phyloP scores from a whole-genome alignment of 2,113 vertebrate species.

The Paedocypris sp. region DNA sequence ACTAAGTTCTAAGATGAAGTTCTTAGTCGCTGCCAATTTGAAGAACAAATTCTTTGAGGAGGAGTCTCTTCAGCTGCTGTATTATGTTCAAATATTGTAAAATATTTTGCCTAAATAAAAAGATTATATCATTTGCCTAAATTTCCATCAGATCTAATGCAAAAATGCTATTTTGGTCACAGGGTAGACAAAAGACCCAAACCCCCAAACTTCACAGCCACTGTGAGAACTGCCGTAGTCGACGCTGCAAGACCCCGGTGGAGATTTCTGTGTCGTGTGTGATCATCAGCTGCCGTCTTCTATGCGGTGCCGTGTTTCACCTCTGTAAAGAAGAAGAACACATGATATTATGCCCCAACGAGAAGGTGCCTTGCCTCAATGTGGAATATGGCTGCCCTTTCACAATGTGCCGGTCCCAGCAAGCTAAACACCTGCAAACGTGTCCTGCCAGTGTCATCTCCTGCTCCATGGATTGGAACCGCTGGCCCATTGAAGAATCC shows the following conservation, averaged over 20 bases:
- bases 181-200: constrained; percentile 58
- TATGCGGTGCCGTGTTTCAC: constrained; percentile 84
- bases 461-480: constrained; percentile 95
- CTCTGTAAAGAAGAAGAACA: constrained; percentile 92
- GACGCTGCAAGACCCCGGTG: constrained; percentile 63
- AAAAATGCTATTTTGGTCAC: background rate
- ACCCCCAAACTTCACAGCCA: constrained; percentile 67
- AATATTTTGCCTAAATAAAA: no score
- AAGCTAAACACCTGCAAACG: constrained; percentile 70
- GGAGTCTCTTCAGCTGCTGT: no score
- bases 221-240: constrained; percentile 78
- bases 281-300: constrained; percentile 65
- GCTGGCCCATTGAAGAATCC: constrained; percentile 77
- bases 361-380: constrained; percentile 84
- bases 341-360: constrained; percentile 75
- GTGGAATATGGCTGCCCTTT: constrained; percentile 76
- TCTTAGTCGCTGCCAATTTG: no score
- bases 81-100: no score
- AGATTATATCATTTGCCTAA: background rate
- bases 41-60: no score
- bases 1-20: no score
- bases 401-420: constrained; percentile 74
- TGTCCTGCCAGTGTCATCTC: constrained; percentile 83
- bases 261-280: constrained; percentile 70
- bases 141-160: background rate